phyloP scores from a whole-genome alignment of 2,888 invertebrate genomes.

The Boloria euphrosyne region DNA sequence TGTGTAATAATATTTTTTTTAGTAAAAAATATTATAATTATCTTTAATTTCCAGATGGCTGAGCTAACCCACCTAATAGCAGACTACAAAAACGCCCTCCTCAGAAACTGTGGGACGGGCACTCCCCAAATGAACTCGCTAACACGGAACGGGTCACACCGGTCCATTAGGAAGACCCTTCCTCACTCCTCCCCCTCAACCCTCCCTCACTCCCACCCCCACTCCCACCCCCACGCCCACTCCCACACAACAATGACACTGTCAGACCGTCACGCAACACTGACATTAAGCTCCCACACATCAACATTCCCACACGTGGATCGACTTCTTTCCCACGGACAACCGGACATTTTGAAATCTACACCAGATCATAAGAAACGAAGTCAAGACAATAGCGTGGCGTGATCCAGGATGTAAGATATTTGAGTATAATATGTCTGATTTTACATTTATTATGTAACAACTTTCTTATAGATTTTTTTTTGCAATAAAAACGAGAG shows the following conservation, averaged over 20 bases:
- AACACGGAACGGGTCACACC: conserved; percentile 86
- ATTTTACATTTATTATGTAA: neutral
- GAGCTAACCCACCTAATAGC: conserved; percentile 95
- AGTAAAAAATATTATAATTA: too few relatives aligned
- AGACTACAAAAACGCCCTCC: conserved; percentile 95
- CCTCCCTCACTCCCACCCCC: conserved; percentile 72
- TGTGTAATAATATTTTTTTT: too few relatives aligned
- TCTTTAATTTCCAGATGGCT: conserved; percentile 85
- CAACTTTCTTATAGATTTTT: too few relatives aligned
- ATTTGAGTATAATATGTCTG: conserved; percentile 28
- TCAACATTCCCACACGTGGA: conserved; percentile 62
- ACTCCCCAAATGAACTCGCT: conserved; percentile 91
- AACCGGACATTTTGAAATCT: conserved; percentile 92
- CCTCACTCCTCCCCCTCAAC: conserved; percentile 77
- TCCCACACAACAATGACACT: conserved; percentile 80
- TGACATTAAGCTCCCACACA: conserved; percentile 69
- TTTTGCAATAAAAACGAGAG: too few relatives aligned
- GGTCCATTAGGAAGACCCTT: conserved; percentile 78
- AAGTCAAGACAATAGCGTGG: conserved; percentile 68
- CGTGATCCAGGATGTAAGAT: conserved; percentile 58
- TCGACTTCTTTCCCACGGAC: conserved; percentile 76
- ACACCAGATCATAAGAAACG: conserved; percentile 89
- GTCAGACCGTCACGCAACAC: conserved; percentile 67
- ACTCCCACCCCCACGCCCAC: conserved; percentile 81
- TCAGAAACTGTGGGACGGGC: conserved; percentile 87